A percentile compares a stretch with the other conserved stretches of the same genome.
These are phyloP conservation scores for Epirrhoe alternata DNA, from an alignment of 2,888 invertebrate genomes.

Conservation along the genomic window DNA sequence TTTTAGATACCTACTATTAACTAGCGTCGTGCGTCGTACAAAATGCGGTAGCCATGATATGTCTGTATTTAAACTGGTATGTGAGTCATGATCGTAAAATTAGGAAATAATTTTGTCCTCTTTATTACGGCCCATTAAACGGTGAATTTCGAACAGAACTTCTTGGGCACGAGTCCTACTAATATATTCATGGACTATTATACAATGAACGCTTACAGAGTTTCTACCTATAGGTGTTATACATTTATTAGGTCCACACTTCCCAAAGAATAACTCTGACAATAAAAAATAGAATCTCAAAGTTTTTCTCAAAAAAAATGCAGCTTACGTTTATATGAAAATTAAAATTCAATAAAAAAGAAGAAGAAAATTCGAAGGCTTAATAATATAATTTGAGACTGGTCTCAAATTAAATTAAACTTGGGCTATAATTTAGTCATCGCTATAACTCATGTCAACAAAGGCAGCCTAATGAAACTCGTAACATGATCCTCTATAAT, in stretches of 20 bases:
- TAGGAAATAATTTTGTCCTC: background rate
- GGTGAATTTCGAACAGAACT: background rate
- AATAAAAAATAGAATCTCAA: too few species aligned
- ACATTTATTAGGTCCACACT: too few species aligned
- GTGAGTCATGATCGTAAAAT: background rate
- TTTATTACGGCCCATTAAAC: background rate
- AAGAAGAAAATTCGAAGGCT: too few species aligned
- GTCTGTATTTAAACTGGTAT: background rate
- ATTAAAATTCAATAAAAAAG: too few species aligned
- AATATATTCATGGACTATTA: too few species aligned
- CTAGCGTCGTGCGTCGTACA: background rate
- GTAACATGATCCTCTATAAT: background rate
- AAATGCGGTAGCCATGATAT: conserved; percentile 10
- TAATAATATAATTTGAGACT: too few species aligned
- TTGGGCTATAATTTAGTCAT: background rate
- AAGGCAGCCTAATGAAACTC: background rate
- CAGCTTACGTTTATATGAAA: too few species aligned
- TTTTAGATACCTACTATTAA: background rate
- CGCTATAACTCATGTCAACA: background rate
- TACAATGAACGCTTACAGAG: too few species aligned
- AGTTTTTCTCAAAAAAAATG: too few species aligned
- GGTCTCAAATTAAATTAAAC: background rate
- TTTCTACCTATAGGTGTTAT: too few species aligned
- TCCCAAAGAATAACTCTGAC: too few species aligned
- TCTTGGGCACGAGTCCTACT: background rate